Conservation (phyloP, 2,113 vertebrate genomes). For the Engystomops pustulosus region DNA sequence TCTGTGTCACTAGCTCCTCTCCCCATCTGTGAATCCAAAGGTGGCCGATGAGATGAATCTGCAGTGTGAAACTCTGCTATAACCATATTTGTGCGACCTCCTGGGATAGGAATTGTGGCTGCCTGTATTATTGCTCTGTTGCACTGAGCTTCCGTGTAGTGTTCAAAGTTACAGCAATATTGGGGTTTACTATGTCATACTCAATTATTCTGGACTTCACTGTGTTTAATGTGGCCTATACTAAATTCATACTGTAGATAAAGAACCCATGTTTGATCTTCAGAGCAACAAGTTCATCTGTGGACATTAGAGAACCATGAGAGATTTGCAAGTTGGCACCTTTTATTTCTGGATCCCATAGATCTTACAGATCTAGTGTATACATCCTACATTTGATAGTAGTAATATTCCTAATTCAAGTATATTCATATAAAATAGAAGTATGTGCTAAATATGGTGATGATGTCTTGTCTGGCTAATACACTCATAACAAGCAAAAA, state of each 20-base stretch:
- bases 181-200: background rate
- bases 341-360: too few species aligned
- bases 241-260: background rate
- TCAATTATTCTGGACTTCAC: constrained; percentile 1
- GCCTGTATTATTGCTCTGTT: constrained; percentile 26
- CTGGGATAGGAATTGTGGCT: background rate
- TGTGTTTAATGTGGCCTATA: background rate
- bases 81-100: background rate
- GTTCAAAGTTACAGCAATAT: background rate
- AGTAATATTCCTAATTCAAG: too few species aligned
- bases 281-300: background rate
- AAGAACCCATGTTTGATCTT: background rate
- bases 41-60: background rate
- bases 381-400: too few species aligned
- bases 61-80: background rate
- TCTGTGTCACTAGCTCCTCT: constrained; percentile 1
- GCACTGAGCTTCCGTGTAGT: background rate
- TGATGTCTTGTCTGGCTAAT: too few species aligned
- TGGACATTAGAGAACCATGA: background rate
- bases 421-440: too few species aligned
- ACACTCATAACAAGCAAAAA: too few species aligned
- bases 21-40: constrained; percentile 18
- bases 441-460: too few species aligned
- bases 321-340: background rate
- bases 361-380: too few species aligned